phyloP scores from a whole-genome alignment of 1,140 invertebrate genomes.

The Coelopa frigida region DNA sequence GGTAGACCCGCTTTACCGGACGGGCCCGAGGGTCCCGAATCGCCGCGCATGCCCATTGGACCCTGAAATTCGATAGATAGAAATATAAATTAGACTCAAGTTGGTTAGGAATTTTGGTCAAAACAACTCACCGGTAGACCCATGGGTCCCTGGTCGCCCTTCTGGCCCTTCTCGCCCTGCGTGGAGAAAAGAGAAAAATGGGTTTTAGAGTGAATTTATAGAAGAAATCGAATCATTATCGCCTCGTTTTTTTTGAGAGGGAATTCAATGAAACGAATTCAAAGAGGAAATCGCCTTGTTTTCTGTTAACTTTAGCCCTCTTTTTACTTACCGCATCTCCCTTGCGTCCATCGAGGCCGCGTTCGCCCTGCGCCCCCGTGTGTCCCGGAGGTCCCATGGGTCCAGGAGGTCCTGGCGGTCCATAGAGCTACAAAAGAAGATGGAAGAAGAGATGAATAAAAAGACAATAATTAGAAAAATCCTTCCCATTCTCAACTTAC shows the following conservation, averaged over 20 bases:
- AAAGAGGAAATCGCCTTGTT: too few species aligned
- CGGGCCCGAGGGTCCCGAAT: constrained; percentile 64
- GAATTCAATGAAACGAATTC: background rate
- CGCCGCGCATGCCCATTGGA: constrained; percentile 81
- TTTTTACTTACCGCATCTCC: constrained; percentile 65
- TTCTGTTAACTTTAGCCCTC: background rate
- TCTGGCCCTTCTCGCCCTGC: constrained; percentile 84
- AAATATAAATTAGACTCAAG: background rate
- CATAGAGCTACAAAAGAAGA: constrained; percentile 27
- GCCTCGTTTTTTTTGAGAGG: too few species aligned
- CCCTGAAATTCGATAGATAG: constrained; percentile 52
- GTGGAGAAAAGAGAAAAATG: constrained; percentile 15
- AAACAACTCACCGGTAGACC: constrained; percentile 78
- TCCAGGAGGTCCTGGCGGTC: constrained; percentile 42
- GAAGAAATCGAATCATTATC: constrained; percentile 3
- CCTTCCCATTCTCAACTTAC: constrained; percentile 22
- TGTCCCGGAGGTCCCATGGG: constrained; percentile 74
- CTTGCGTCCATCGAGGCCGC: constrained; percentile 75
- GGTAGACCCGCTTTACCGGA: constrained; percentile 66
- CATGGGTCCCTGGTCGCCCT: constrained; percentile 89
- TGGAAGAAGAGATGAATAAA: background rate
- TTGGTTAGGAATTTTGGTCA: background rate
- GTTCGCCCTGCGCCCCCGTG: constrained; percentile 65
- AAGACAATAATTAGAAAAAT: background rate
- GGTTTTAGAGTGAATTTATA: constrained; percentile 14